Base-by-base conservation (phyloP, 2,113 vertebrate genomes). In the Sorex fumeus region DNA sequence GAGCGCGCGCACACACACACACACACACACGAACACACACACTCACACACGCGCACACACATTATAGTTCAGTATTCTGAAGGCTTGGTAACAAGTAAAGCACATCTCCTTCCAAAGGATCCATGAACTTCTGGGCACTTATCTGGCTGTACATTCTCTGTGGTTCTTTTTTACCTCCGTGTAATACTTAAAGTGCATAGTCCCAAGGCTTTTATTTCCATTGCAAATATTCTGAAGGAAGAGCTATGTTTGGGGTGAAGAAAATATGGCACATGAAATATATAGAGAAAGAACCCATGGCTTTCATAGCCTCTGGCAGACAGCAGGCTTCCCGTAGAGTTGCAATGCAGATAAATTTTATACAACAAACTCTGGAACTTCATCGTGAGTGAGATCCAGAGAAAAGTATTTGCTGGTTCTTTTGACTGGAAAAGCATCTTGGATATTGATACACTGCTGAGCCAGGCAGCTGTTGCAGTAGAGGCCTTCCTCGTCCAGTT, bases 361-460 rank as follows among this genome's bases (percentile, higher is more conserved):
- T 72, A 99, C 99, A 9, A 99, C 99, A 1, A 99, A 99, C 97
- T 99, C 99, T 0, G 99, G 99, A 34, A 99, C 98, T 91, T 99
- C 99, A 0, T 99, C 99, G 0, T 98, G 98, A 93, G 98, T 99
- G 87, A 99, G 98, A 93, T 99, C 99, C 97, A 99, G 97, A 30
- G 99, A 99, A 96, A 99, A 99, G 97, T 99, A 99, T 90, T 99
- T 99, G 98, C 99, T 99, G 97, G 99, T 98, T 98, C 99, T 98
- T 97, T 99, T 99, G 97, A 98, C 99, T 1, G 98, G 98, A 67
- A 99, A 99, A 32, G 98, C 66, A 8, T 98, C 97, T 28, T 98
- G 98, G 95, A 99, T 98, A 93, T 98, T 98, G 86, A 98, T 91
- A 21, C 98, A 99, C 96, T 99, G 99, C 74, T 99, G 99, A 6